A percentile compares a stretch with the other conserved stretches of the same genome.
These are phyloP conservation scores for Hyposoter dolosus DNA, from an alignment of 2,888 invertebrate species.

Conservation along the genomic window DNA sequence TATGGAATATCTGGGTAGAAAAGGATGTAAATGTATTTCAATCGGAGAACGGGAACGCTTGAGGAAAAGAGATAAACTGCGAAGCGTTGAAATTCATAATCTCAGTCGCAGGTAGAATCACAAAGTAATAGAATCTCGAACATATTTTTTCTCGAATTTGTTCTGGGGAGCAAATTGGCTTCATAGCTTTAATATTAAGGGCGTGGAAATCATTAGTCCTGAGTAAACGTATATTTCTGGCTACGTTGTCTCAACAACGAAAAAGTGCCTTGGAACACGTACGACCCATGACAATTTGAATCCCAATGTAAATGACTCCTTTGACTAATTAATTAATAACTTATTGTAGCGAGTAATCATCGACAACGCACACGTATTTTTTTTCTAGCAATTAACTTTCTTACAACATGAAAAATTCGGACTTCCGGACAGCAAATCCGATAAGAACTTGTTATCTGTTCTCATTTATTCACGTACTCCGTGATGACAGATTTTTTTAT, in stretches of 20 bases:
- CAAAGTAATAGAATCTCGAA: neutral
- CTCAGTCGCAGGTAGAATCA: neutral
- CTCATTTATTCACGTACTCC: neutral
- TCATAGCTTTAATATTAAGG: neutral
- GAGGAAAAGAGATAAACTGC: neutral
- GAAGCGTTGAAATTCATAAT: neutral
- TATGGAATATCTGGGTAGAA: neutral
- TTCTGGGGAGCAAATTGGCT: neutral
- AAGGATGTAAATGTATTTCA: neutral
- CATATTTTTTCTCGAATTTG: neutral
- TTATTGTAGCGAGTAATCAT: conserved; percentile 21
- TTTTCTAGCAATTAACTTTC: neutral
- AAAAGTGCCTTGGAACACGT: conserved; percentile 7
- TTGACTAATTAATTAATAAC: conserved; percentile 4
- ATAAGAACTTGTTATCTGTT: neutral
- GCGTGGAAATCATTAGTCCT: neutral
- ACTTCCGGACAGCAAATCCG: neutral
- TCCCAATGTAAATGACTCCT: neutral
- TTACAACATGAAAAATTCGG: neutral
- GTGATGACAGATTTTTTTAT: conserved; percentile 13
- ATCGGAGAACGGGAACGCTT: neutral
- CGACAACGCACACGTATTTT: neutral
- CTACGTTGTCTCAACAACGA: neutral
- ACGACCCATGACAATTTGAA: conserved; percentile 9
- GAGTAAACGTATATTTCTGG: neutral